These are phyloP conservation scores for Vulpes vulpes DNA, from an alignment of 2,113 vertebrate genomes.

Conservation along the genomic window DNA sequence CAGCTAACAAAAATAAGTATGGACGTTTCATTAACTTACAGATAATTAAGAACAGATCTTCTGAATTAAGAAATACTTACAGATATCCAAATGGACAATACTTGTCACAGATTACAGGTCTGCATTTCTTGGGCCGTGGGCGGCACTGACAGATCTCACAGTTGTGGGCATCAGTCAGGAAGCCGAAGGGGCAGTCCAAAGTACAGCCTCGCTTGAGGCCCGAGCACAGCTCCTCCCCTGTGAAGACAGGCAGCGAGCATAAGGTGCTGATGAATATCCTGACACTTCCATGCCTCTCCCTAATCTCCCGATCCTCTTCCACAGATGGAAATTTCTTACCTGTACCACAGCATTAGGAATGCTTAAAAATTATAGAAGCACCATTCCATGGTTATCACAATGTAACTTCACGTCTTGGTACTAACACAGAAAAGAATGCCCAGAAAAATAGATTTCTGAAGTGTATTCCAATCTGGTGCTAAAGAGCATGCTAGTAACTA, in stretches of 20 bases:
- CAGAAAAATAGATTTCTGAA: neutral
- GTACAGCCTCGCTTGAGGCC: conserved; percentile 89
- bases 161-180: conserved; percentile 90
- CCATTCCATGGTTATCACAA: neutral
- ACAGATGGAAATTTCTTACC: neutral
- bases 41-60: neutral
- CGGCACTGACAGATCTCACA: conserved; percentile 94
- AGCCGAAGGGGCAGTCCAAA: conserved; percentile 92
- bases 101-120: conserved; percentile 91
- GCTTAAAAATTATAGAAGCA: fast-evolving
- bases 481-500: neutral
- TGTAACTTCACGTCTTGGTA: neutral
- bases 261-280: fast-evolving
- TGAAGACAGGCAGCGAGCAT: neutral
- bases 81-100: conserved; percentile 93
- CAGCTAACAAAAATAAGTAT: neutral
- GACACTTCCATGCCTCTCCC: fast-evolving
- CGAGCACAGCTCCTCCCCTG: conserved; percentile 92
- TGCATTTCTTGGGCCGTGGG: conserved; percentile 93
- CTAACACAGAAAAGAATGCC: neutral
- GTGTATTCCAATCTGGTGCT: neutral
- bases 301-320: neutral
- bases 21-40: fast-evolving
- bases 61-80: conserved; percentile 87
- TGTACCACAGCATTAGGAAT: fast-evolving